Evolutionary conservation across 2,797 vertebrate species (phyloP).

Genomic region (Clangula hyemalis): DNA sequence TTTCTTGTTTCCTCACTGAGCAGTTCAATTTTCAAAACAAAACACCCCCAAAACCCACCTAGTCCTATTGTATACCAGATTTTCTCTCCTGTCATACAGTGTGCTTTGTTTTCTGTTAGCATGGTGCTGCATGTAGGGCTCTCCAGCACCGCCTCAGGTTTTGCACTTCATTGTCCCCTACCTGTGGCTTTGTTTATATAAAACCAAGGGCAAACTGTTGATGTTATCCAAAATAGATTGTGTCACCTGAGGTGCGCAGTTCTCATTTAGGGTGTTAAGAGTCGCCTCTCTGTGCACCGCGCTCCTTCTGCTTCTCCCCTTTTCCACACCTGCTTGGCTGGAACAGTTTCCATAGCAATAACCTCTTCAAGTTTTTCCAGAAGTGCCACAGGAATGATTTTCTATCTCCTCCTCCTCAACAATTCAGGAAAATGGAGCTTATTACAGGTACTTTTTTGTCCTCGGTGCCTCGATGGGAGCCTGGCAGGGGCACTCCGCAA

Average conservation of each 20-base stretch:
- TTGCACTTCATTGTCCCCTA: conserved; percentile 34
- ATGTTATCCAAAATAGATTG: conserved; percentile 52
- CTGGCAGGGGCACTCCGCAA: conserved; percentile 37
- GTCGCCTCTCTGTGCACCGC: neutral
- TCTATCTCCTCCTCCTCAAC: conserved; percentile 75
- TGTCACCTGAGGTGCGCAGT: neutral
- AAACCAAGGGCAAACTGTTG: conserved; percentile 51
- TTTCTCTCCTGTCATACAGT: neutral
- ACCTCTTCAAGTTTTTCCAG: conserved; percentile 83
- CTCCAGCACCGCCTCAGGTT: neutral
- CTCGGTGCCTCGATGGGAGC: conserved; percentile 56
- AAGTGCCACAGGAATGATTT: conserved; percentile 79
- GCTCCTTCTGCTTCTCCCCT: conserved; percentile 9
- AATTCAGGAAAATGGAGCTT: conserved; percentile 75
- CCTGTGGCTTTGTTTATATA: conserved; percentile 53
- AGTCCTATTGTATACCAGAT: neutral
- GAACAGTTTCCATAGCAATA: conserved; percentile 82
- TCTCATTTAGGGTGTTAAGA: conserved; percentile 56
- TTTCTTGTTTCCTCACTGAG: neutral
- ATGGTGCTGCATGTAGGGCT: neutral
- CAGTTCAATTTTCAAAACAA: neutral
- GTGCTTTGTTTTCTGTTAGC: neutral
- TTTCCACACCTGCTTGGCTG: conserved; percentile 59
- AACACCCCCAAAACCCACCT: too few species aligned
- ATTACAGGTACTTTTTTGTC: conserved; percentile 72